Conservation (phyloP, 2,113 vertebrate genomes). For the Okapia johnstoni region DNA sequence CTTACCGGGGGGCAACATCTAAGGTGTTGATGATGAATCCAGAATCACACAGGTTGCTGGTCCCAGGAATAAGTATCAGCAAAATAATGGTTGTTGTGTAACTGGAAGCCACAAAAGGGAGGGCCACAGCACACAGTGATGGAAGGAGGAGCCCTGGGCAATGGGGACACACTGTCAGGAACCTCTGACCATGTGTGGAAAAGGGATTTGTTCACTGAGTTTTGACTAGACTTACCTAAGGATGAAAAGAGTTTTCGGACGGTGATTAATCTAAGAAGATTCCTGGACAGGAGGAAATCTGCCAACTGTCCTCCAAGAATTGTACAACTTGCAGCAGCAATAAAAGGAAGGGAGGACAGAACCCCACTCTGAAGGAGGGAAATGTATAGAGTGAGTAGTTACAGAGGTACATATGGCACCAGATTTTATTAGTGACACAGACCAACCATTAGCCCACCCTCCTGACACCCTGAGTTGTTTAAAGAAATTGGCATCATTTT, state of each 20-base stretch:
- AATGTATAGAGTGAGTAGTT: background rate
- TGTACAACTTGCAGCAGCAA: conserved; percentile 77
- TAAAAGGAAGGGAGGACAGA: conserved; percentile 76
- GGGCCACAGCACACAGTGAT: conserved; percentile 52
- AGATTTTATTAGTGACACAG: background rate
- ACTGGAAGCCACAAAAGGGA: conserved; percentile 67
- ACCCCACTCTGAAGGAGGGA: conserved; percentile 63
- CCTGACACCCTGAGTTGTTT: background rate
- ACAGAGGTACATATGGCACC: background rate
- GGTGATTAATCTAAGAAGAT: conserved; percentile 78
- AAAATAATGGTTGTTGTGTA: conserved; percentile 55
- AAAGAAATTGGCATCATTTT: background rate
- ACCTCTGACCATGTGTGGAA: background rate
- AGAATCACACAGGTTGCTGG: conserved; percentile 67
- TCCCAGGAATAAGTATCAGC: conserved; percentile 72
- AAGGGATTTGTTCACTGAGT: background rate
- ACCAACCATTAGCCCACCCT: too few species aligned
- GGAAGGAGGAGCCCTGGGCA: conserved; percentile 67
- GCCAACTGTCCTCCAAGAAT: conserved; percentile 81
- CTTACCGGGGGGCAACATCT: conserved; percentile 69
- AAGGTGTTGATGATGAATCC: conserved; percentile 74
- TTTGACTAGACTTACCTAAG: conserved; percentile 71
- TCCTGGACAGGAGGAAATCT: conserved; percentile 83
- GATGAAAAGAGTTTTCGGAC: conserved; percentile 88
- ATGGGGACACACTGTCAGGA: background rate